Evolutionary conservation across 2,113 vertebrate species (phyloP).

Genomic region (human): DNA sequence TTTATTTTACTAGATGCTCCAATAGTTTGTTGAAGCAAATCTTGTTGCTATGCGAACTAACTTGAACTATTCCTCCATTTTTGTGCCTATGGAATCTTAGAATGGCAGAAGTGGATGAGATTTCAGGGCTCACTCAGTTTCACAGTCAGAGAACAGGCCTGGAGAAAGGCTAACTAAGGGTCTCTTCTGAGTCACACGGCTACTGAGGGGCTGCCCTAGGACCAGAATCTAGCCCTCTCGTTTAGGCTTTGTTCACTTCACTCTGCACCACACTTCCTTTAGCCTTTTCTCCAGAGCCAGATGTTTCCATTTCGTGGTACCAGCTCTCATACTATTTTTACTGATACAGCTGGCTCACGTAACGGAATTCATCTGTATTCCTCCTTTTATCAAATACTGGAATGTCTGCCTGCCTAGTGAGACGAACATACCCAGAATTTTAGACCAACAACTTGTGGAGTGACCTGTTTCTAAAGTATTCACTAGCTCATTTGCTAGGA

Average conservation of each 20-base stretch:
- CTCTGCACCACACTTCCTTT: not conserved
- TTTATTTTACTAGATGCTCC: not conserved
- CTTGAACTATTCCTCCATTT: not conserved
- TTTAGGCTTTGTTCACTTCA: not conserved
- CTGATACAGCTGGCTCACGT: not conserved
- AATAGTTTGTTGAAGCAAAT: not conserved
- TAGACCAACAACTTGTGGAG: not conserved
- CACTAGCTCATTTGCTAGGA: not conserved
- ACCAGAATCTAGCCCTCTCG: not conserved
- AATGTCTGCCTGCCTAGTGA: not conserved
- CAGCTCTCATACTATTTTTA: conserved; percentile 4
- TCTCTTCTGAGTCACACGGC: no score
- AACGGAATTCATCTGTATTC: not conserved
- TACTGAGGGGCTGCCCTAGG: not conserved
- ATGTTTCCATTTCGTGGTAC: not conserved
- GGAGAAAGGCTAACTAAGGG: not conserved
- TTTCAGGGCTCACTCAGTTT: not conserved
- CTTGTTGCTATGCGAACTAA: not conserved
- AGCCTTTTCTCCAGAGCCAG: not conserved
- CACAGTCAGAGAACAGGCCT: not conserved
- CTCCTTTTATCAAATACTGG: not conserved
- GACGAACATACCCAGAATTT: not conserved
- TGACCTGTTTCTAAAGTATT: not conserved
- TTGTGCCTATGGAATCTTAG: not conserved
- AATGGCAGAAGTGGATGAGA: not conserved